Conservation (phyloP, 2,797 vertebrate genomes). For the Peromyscus aztecus region DNA sequence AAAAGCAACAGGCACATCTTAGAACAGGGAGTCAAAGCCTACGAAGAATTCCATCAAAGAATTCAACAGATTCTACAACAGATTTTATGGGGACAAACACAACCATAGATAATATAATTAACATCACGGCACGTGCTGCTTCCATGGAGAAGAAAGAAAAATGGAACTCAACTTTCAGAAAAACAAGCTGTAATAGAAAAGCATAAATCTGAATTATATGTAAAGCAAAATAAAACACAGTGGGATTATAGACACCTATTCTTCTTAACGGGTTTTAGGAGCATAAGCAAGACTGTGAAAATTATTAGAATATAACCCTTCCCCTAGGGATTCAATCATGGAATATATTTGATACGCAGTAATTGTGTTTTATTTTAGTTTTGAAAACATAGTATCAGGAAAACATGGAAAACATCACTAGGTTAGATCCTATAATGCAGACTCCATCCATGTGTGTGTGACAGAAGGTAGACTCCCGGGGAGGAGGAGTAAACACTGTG, state of each 20-base stretch:
- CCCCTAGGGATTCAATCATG: neutral
- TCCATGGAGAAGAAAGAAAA: neutral
- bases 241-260: neutral
- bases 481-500: neutral
- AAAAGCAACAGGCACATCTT: neutral
- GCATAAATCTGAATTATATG: neutral
- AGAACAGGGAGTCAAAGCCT: neutral
- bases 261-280: neutral
- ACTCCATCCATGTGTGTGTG: neutral
- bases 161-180: neutral
- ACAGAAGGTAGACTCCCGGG: neutral
- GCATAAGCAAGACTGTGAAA: neutral
- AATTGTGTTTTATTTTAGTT: neutral
- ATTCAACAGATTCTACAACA: neutral
- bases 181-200: neutral
- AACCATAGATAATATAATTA: neutral
- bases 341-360: neutral
- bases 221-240: neutral
- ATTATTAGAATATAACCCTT: neutral
- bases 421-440: too few relatives aligned
- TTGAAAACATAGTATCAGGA: neutral
- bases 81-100: neutral
- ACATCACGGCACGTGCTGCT: neutral
- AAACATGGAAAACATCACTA: neutral
- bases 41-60: neutral